Evolutionary conservation across 1,140 invertebrate species (phyloP), one percentile per base, ranked within the genome.

Genomic region (Chironomus tepperi): DNA sequence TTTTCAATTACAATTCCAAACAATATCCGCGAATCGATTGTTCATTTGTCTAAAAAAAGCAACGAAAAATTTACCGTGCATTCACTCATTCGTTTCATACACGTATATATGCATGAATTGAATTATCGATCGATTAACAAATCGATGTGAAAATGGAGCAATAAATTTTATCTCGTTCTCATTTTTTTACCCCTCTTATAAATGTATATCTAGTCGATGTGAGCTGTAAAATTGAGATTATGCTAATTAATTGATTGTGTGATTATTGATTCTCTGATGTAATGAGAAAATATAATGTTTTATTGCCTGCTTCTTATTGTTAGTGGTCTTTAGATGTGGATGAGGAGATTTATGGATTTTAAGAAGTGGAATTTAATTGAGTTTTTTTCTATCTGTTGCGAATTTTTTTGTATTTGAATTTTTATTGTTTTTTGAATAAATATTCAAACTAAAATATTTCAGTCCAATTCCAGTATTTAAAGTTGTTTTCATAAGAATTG

Each of bases 161-260:
- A 70, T 70, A 70, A 70, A 70, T 70, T 21, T 70, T 21, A 57
- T 57, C 47, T 57, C 12, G 47, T n/a, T 57, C 12, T 12, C 47
- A n/a, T 1, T 12, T 47, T n/a, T 57, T n/a, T 57, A 15, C 12
- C 47, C 12, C 47, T 57, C 47, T 57, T 57, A n/a, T 15, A 5
- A 15, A 57, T 57, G 12, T 34, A 5, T 34, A 34, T 34, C 24
- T 34, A 34, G 1, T 5, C 24, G 24, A 2, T 34, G 24, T 34
- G 24, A 34, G 24, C 24, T 34, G 47, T 57, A 9, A 18, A 70
- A 70, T 70, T 19, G 65, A 70, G 65, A 19, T 70, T 70, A 70
- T 70, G 65, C 65, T 70, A 70, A 70, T 70, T 70, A 70, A 70
- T 70, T 70, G 65, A 70, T 70, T 70, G 65, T 70, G 16, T 70